These are phyloP conservation scores for Dicentrarchus labrax DNA, from an alignment of 2,113 vertebrate genomes.

Conservation along the genomic window DNA sequence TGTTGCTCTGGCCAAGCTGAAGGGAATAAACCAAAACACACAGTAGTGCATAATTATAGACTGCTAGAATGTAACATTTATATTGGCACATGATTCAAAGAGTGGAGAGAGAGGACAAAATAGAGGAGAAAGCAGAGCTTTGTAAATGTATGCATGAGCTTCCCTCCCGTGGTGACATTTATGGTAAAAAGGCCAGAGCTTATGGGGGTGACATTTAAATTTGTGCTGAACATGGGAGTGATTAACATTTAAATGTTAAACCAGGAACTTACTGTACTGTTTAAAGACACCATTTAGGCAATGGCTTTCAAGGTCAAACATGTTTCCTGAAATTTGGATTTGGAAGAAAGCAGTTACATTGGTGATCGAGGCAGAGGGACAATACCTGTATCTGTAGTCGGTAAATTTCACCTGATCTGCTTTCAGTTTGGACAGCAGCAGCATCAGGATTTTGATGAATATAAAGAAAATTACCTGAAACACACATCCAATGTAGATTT, in stretches of 20 bases:
- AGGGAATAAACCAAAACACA: not conserved
- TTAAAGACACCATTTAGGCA: not conserved
- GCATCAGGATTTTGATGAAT: constrained; percentile 94
- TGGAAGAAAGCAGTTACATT: not conserved
- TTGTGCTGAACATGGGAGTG: not conserved
- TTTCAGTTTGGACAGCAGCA: constrained; percentile 95
- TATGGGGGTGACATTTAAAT: constrained; percentile 30
- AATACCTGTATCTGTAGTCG: constrained; percentile 97
- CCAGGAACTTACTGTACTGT: not conserved
- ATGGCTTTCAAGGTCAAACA: constrained; percentile 8
- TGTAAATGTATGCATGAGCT: constrained; percentile 24
- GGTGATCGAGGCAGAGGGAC: not conserved
- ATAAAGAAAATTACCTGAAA: constrained; percentile 95
- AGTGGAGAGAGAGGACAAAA: constrained; percentile 7
- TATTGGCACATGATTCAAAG: constrained; percentile 4
- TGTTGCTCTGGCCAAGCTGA: constrained; percentile 92
- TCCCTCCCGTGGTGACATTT: constrained; percentile 13
- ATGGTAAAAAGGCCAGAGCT: not conserved
- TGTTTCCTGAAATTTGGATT: not conserved
- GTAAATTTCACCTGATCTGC: constrained; percentile 93
- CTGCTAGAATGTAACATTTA: not conserved
- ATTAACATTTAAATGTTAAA: constrained; percentile 51
- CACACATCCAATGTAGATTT: constrained; percentile 34
- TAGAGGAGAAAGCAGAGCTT: not conserved
- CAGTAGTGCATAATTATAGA: not conserved